Base-by-base conservation (phyloP, 2,888 invertebrate genomes). In the Ditylenchus weischeri region DNA sequence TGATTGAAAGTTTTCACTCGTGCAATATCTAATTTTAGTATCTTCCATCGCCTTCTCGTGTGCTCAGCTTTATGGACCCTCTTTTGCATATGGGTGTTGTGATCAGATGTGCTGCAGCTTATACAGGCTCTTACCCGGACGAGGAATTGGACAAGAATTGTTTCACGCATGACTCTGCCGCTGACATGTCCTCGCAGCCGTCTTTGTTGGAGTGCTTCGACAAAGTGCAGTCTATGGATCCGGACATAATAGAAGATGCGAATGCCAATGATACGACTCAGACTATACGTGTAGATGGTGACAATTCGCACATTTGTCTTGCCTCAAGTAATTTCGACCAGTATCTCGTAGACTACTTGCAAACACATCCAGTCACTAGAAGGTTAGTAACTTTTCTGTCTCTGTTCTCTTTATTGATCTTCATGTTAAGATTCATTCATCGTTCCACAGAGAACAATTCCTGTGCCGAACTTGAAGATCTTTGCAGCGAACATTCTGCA, bases 51-150 rank as follows among this genome's bases (percentile, higher is more conserved):
- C 95, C 98, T 0, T 91, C 95, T 0, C 87, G 96, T 50, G 85
- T 98, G 57, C 86, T 98, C 61, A 90, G 92, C 79, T 87, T 95
- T 64, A 90, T 94, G 88, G 98, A 98, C 85, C 94, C 95, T 0
- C 84, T 98, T 57, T 85, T 98, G 74, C 95, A 96, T 0, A 91
- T 95, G 80, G 95, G 95, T 13, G 84, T 86, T 38, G 83, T 86
- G 57, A 78, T 85, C 5, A 79, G 85, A 47, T 86, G 86, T 77
- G 79, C 86, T 11, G 85, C 84, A 69, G 80, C 80, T 2, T 80
- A 80, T 64, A 79, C 80, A 35, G 79, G 79, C 48, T 76, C 74
- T 0, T 78, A 75, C 51, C 64, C 74, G 18, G 51, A 64, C 36
- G 62, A 71, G 48, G 69, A 75, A 47, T 57, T 61, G 7, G 64